Evolutionary conservation across 2,113 vertebrate genomes (phyloP), one percentile per base, ranked within the genome.

Genomic region (Balaeniceps rex): DNA sequence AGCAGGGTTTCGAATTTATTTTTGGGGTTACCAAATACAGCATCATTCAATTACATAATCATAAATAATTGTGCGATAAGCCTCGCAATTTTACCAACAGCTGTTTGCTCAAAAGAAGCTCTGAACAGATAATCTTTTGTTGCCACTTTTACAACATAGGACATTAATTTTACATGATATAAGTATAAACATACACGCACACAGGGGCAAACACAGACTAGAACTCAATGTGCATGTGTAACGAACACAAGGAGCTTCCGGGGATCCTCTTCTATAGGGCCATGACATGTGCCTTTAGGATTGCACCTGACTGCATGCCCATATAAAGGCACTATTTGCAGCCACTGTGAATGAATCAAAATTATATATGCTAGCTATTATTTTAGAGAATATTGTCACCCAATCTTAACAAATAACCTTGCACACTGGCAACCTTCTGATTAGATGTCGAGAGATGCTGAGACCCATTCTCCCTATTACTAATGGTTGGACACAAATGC

Each of bases 361-460:
- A 51, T 64, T 23, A 79, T 47, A 29, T 3, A 80, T 19, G 36
- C 33, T 64, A 38, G 29, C 78, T 79, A 65, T 65, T 85, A 61
- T 83, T 95, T 90, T n/a, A 69, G 40, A 82, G 44, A 76, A 60
- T 76, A 51, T n/a, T 28, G 64, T 51, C 75, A 83, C 49, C 23
- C 2, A 2, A n/a, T 85, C 79, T 80, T 81, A 83, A 77, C 25
- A 92, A 93, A 90, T 52, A 70, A 66, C 42, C 60, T 80, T 63
- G 60, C 46, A 55, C 8, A 1, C 33, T 38, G n/a, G 55, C 64
- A 88, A 60, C 6, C 10, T 84, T 92, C 69, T 66, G 75, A 92
- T 63, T 66, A 90, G 85, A 88, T 88, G 77, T 86, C 92, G 85
- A 74, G 92, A 77, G 79, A 58, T 60, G 76, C 58, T 40, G 58